Conservation (phyloP, 2,113 vertebrate species). For the Oceanodroma tethys region DNA sequence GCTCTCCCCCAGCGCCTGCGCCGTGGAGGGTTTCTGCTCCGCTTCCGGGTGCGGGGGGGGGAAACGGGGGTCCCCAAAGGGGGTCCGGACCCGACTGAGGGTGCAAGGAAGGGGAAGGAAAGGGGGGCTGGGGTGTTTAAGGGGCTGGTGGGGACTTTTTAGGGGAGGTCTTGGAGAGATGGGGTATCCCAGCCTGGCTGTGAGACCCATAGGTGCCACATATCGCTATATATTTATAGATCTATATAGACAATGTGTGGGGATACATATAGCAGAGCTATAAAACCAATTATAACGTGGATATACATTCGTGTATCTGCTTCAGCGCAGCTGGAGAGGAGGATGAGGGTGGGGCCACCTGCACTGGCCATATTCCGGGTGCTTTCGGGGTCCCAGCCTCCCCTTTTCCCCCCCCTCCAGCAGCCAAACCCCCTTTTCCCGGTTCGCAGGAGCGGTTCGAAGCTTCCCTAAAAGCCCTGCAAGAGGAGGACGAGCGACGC, state of each 20-base stretch:
- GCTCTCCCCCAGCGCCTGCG: rapidly evolving
- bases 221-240: no score
- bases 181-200: neutral
- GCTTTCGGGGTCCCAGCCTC: neutral
- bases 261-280: no score
- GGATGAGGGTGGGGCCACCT: neutral
- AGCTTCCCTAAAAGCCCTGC: neutral
- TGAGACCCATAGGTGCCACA: neutral
- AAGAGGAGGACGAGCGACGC: rapidly evolving
- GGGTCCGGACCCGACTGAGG: rapidly evolving
- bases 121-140: neutral
- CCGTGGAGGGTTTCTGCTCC: neutral
- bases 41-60: rapidly evolving
- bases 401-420: neutral
- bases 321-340: neutral
- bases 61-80: neutral
- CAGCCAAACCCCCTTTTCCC: neutral
- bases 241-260: rapidly evolving
- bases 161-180: neutral
- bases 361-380: rapidly evolving
- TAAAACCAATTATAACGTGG: no score
- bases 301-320: rapidly evolving
- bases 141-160: neutral
- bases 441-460: neutral
- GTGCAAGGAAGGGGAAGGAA: no score